A percentile compares a stretch with the other conserved stretches of the same genome.
These are phyloP conservation scores for Cichladusa arquata DNA, from an alignment of 2,113 vertebrate genomes.

Conservation along the genomic window DNA sequence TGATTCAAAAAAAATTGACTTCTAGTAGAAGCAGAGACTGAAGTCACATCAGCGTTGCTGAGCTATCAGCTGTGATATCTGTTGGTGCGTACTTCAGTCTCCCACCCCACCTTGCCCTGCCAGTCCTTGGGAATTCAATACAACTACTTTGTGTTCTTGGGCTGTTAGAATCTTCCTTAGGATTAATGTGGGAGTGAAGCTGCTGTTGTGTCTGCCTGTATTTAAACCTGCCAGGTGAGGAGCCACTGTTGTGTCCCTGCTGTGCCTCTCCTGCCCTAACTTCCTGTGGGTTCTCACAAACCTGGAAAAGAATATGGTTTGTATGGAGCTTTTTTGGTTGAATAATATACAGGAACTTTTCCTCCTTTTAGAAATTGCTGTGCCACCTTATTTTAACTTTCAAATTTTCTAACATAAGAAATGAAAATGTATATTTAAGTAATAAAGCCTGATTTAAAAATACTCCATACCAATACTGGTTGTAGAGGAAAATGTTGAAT, in stretches of 20 bases:
- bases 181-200: background rate
- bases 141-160: background rate
- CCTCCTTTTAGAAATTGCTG: background rate
- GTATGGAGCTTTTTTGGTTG: background rate
- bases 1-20: background rate
- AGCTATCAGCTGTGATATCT: background rate
- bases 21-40: background rate
- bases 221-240: background rate
- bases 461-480: fast-evolving
- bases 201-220: background rate
- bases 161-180: background rate
- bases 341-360: background rate
- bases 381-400: background rate
- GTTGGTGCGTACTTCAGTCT: background rate
- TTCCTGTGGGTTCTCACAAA: background rate
- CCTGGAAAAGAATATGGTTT: background rate
- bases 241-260: background rate
- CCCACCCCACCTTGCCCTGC: background rate
- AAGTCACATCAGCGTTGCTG: background rate
- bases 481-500: background rate
- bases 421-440: background rate
- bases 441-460: background rate
- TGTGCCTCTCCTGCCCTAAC: background rate
- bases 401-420: background rate
- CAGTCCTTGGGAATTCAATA: background rate